Evolutionary conservation across 2,888 invertebrate genomes (phyloP).

Genomic region (Meiosimyza platycephala): DNA sequence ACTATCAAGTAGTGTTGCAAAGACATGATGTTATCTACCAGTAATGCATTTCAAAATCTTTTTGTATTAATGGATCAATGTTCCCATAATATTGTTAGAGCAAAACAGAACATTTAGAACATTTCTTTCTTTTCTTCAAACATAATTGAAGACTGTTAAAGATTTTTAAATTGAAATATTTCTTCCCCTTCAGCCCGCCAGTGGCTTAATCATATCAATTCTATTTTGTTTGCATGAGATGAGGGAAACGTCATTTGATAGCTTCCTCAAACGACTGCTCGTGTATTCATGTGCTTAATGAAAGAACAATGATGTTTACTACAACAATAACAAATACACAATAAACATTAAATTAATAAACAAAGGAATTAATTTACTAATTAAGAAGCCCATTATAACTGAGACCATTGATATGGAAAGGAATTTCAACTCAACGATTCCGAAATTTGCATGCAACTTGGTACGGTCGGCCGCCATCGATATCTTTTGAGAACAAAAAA

Average conservation of each 20-base stretch:
- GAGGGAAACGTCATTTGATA: constrained; percentile 27
- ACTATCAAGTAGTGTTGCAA: too few species aligned
- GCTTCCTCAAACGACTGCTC: constrained; percentile 13
- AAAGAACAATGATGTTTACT: constrained; percentile 26
- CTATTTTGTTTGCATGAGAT: too few species aligned
- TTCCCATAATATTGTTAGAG: too few species aligned
- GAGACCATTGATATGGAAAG: neutral
- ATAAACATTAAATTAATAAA: constrained; percentile 64
- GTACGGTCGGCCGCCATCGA: constrained; percentile 9
- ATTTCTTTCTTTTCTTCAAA: too few species aligned
- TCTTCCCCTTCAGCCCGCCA: too few species aligned
- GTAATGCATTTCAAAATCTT: too few species aligned
- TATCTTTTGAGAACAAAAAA: constrained; percentile 22
- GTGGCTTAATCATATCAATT: too few species aligned
- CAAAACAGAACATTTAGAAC: too few species aligned
- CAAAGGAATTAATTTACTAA: constrained; percentile 67
- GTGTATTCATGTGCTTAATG: neutral
- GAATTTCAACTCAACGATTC: constrained; percentile 30
- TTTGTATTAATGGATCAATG: too few species aligned
- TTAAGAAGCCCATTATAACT: constrained; percentile 52
- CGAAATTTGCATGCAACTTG: neutral
- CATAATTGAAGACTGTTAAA: too few species aligned
- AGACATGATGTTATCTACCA: too few species aligned
- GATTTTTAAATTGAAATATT: too few species aligned
- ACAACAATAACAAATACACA: constrained; percentile 29